Evolutionary conservation across 2,113 vertebrate species (phyloP).

Genomic region (Genyomyrus donnyi): DNA sequence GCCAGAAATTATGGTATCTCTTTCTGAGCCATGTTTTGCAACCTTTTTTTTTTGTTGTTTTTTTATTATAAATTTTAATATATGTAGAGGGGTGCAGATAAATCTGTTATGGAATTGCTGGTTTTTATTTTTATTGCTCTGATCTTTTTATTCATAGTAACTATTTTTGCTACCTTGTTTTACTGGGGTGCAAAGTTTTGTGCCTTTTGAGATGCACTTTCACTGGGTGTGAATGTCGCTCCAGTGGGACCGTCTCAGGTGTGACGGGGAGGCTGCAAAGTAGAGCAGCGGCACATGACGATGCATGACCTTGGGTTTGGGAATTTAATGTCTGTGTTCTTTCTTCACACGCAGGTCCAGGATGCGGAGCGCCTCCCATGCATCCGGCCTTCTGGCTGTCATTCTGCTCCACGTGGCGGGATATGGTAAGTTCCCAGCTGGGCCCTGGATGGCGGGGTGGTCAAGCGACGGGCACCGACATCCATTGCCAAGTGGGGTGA

Average conservation of each 20-base stretch:
- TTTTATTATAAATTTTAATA: neutral
- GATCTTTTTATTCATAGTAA: neutral
- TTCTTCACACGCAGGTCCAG: constrained; percentile 49
- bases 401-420: constrained; percentile 42
- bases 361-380: constrained; percentile 52
- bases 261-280: neutral
- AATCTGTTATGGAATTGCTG: constrained; percentile 26
- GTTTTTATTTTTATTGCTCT: neutral
- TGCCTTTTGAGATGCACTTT: neutral
- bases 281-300: neutral
- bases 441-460: neutral
- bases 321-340: neutral
- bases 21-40: neutral
- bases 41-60: neutral
- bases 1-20: neutral
- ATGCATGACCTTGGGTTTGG: neutral
- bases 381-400: constrained; percentile 41
- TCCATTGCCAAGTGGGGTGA: neutral
- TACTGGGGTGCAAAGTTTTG: neutral
- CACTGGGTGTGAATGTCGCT: neutral
- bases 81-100: constrained; percentile 17
- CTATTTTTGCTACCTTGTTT: neutral
- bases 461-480: neutral
- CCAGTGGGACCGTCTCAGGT: no score
- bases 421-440: constrained; percentile 53